Percentiles rank a stretch among this genome's conserved stretches.
Evolutionary conservation across 2,797 vertebrate genomes (phyloP).

Genomic region (Oceanodroma leucorhoa): DNA sequence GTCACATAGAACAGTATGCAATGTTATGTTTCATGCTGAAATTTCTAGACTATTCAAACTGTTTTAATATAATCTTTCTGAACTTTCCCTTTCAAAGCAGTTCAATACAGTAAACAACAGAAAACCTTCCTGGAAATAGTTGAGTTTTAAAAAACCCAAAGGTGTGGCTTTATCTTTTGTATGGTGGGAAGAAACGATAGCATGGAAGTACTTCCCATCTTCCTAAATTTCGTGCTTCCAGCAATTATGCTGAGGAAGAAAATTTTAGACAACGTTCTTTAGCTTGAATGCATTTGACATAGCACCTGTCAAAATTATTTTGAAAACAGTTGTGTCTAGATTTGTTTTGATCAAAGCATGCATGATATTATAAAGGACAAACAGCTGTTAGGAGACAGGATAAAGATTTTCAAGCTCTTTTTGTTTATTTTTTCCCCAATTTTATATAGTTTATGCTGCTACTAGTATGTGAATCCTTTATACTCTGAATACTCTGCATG

Average conservation of each 20-base stretch:
- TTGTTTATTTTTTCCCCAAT: not conserved
- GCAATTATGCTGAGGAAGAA: not conserved
- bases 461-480: not conserved
- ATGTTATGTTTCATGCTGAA: not conserved
- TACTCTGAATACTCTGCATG: not conserved
- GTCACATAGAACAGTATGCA: not conserved
- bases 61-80: not conserved
- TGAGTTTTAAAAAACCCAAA: not conserved
- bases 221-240: not conserved
- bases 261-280: not conserved
- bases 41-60: not conserved
- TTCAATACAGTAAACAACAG: not conserved
- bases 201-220: not conserved
- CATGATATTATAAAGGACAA: not conserved
- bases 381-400: accelerated
- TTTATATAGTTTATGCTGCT: not conserved
- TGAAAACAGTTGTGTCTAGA: not conserved
- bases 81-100: not conserved
- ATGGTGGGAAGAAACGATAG: not conserved
- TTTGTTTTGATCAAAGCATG: not conserved
- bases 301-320: not conserved
- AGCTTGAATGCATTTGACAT: not conserved
- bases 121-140: not conserved
- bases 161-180: not conserved
- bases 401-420: not conserved